These are phyloP conservation scores for Cnemophilus loriae DNA, from an alignment of 2,113 vertebrate species.

Conservation along the genomic window DNA sequence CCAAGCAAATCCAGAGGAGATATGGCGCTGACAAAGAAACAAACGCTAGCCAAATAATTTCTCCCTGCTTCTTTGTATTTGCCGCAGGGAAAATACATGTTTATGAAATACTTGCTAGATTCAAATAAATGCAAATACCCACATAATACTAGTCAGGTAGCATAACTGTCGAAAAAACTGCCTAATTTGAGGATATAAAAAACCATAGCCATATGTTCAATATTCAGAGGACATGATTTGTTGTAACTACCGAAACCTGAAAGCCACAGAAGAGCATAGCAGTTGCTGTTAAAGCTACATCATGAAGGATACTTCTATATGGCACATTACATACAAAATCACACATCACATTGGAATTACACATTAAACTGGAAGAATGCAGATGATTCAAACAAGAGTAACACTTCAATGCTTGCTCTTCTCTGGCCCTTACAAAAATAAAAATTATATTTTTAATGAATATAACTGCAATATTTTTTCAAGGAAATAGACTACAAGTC, in stretches of 20 bases:
- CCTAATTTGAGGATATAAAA: neutral
- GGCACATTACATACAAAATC: neutral
- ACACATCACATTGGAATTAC: neutral
- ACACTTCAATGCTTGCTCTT: neutral
- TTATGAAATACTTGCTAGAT: neutral
- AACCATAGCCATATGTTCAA: neutral
- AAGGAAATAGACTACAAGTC: neutral
- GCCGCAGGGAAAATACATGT: neutral
- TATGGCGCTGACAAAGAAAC: neutral
- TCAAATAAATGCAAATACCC: neutral
- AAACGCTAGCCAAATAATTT: neutral
- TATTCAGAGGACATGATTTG: neutral
- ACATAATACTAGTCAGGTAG: neutral
- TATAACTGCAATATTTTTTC: neutral
- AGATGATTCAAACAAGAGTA: neutral
- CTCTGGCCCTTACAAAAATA: neutral
- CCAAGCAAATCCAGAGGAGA: neutral
- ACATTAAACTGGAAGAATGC: neutral
- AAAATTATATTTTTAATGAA: neutral
- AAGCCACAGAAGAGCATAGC: neutral
- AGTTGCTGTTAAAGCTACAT: neutral
- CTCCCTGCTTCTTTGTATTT: neutral
- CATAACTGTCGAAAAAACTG: neutral
- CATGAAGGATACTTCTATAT: neutral
- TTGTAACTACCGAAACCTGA: neutral